Evolutionary conservation across 2,113 vertebrate species (phyloP).

Genomic region (Leptocoma aspasia): DNA sequence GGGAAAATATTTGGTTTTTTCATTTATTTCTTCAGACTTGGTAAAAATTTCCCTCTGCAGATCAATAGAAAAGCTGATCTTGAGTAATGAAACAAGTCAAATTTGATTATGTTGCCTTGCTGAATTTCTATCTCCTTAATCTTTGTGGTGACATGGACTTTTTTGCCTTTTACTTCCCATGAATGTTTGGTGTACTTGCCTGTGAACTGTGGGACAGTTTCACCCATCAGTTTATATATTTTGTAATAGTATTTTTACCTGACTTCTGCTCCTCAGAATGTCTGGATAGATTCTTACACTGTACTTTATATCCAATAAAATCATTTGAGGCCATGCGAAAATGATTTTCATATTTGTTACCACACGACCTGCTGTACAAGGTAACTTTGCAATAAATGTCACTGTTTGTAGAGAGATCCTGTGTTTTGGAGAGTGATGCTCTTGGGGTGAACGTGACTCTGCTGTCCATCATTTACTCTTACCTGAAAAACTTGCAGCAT

Average conservation of each 20-base stretch:
- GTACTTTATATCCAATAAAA: slow-evolving; percentile 7
- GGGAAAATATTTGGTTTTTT: neutral
- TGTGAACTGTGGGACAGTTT: slow-evolving; percentile 17
- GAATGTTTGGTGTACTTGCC: neutral
- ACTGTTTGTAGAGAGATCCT: neutral
- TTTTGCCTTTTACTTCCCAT: neutral
- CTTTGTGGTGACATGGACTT: neutral
- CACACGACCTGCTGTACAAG: neutral
- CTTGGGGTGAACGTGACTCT: neutral
- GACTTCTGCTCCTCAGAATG: neutral
- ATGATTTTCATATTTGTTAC: slow-evolving; percentile 20
- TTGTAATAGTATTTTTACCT: slow-evolving; percentile 47
- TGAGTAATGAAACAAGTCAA: neutral
- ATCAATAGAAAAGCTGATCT: neutral
- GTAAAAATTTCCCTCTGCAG: neutral
- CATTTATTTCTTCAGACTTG: neutral
- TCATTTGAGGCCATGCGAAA: neutral
- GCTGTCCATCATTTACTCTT: neutral
- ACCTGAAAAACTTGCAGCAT: neutral
- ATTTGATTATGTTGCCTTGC: neutral
- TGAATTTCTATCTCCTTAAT: neutral
- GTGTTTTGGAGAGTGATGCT: neutral
- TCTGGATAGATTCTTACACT: neutral
- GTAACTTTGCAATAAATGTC: slow-evolving; percentile 54
- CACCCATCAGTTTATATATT: neutral